Evolutionary conservation across 92 coral and sea anemone species (phyloP), one percentile per base, ranked within the genome.

Genomic region (Zoanthus sociatus): DNA sequence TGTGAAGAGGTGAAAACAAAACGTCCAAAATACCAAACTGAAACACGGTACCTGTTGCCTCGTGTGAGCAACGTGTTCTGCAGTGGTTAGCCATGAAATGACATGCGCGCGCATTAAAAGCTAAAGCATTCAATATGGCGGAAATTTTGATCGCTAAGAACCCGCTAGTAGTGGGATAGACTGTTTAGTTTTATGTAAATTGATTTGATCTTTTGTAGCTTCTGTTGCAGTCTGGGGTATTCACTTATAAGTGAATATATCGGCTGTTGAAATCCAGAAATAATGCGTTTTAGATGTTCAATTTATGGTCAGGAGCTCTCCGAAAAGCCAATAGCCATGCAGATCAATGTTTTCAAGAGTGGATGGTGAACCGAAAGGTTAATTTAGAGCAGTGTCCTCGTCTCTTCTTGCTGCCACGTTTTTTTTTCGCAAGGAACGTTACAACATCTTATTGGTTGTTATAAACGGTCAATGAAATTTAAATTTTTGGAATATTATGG

Each of bases 41-140:
- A 50, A 7, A 50, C 7, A 50, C 55, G 55, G 55, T 50, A 50
- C 55, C 55, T 58, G 21, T 21, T 12, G 45, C 75, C 85, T 47
- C 85, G 85, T 81, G 85, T 31, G 13, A 6, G 32, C 85, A 81
- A 81, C 85, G 85, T 81, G 85, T 56, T 58, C 9, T 6, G 18
- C 85, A 81, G 85, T 66, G 85, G 73, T 66, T 15, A 20, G 14
- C 31, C 74, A 48, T 15, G 14, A 70, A 53, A 42, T 45, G 15
- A 31, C 55, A 81, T 81, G 85, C 85, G 85, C 85, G 66, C 85
- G 85, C 85, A 81, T 9, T 64, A 60, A 67, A 66, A 64, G 74
- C 46, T 44, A 46, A 64, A 32, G 71, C 92, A 84, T 93, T 91
- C 95, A 94, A 94, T 56, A 94, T 94, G 98, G 98, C 98, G 98